Percentiles rank a stretch among this genome's conserved stretches.
Conservation (phyloP, 2,113 vertebrate genomes). For the Notiomystis cincta region DNA sequence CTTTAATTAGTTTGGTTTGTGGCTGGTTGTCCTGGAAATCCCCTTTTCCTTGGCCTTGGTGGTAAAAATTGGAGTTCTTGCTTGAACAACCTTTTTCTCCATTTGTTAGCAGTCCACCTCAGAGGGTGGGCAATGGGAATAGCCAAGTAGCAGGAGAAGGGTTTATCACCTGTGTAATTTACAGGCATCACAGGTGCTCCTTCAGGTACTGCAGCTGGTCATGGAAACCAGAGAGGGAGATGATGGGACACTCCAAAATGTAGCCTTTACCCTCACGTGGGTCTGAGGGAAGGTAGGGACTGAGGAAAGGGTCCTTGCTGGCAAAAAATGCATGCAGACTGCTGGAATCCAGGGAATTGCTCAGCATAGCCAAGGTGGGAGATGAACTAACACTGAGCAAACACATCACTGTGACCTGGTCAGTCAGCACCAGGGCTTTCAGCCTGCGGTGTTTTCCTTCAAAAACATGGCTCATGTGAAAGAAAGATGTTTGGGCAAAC, state of each 20-base stretch:
- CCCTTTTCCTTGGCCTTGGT: not conserved
- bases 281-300: not conserved
- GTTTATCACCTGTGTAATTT: not conserved
- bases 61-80: not conserved
- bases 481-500: not conserved
- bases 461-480: not conserved
- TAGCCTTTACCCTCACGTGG: accelerated
- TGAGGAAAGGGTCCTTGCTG: not conserved
- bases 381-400: not conserved
- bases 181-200: not conserved
- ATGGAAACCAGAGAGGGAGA: not conserved
- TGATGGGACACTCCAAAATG: not conserved
- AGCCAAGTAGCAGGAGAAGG: not conserved
- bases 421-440: not conserved
- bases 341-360: not conserved
- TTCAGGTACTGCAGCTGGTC: not conserved
- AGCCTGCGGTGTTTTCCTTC: not conserved
- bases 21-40: not conserved
- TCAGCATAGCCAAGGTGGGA: not conserved
- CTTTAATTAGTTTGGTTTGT: not conserved
- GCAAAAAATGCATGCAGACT: not conserved
- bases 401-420: not conserved
- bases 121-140: not conserved
- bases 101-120: not conserved
- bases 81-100: not conserved